Base-by-base conservation (phyloP, 2,888 invertebrate genomes). In the Rotaria magnacalcarata region DNA sequence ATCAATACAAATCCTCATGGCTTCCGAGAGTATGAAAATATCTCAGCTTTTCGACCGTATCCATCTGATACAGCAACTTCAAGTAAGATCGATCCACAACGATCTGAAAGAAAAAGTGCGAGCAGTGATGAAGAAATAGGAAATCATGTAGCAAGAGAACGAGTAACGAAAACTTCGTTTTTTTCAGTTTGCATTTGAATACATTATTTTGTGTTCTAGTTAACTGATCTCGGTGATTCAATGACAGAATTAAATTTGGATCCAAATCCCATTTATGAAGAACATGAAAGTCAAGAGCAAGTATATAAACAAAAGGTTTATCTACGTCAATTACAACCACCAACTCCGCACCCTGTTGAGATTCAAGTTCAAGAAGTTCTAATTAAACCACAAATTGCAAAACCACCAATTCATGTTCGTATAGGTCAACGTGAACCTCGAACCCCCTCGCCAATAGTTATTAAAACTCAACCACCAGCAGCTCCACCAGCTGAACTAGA, bases 281-380 rank as follows among this genome's bases (percentile, higher is more conserved):
- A 80, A 80, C 80, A 47, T n/a, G 80, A 80, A n/a, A 80, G 80
- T 47, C 4, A 2, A 6, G 80, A 80, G 11, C 80, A 80, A 80
- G 24, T 43, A 4, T 80, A 80, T n/a, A 80, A 80, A 80, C 80
- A 80, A 47, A 80, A 43, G n/a, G 47, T 80, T 47, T 80, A 80
- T 80, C 0, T 80, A 47, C 43, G 80, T 10, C 80, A 80, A 80
- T 80, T 80, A 80, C 80, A 80, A 47, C 80, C 80, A 47, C 80
- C 80, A 47, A 80, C 80, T 7, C 80, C 80, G 8, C 47, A 43
- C 24, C 80, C 80, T 0, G 11, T 80, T 4, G 80, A 80, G 47
- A 80, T 80, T 80, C 80, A 80, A 80, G 47, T 80, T 19, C 43
- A 80, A 80, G 80, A 80, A 80, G 24, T 80, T 43, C 10, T 80